A percentile compares a stretch with the other conserved stretches of the same genome.
phyloP scores from a whole-genome alignment of 2,113 vertebrate species.

The Gasterosteus aculeatus region DNA sequence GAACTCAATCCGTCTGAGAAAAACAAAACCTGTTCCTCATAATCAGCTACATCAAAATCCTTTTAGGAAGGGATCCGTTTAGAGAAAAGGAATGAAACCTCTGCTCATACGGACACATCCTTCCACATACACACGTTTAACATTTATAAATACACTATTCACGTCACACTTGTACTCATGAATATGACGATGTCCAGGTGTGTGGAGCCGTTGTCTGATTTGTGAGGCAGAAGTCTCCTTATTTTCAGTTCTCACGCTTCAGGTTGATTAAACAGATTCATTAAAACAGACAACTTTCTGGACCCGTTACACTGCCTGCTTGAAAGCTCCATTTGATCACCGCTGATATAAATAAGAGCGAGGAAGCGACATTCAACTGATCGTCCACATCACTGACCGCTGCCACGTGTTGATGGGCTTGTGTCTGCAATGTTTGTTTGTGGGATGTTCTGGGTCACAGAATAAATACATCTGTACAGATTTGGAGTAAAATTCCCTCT shows the following conservation, averaged over 20 bases:
- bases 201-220: neutral
- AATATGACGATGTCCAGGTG: neutral
- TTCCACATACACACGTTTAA: too few relatives aligned
- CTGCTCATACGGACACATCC: neutral
- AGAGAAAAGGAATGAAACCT: neutral
- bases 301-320: slow-evolving; percentile 1
- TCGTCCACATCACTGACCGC: neutral
- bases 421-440: neutral
- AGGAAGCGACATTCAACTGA: neutral
- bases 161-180: neutral
- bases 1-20: neutral
- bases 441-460: neutral
- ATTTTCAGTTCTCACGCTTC: neutral
- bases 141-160: neutral
- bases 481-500: neutral
- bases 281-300: neutral
- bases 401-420: neutral
- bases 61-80: neutral
- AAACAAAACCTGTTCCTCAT: neutral
- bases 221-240: neutral
- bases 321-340: neutral
- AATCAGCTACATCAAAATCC: neutral
- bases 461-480: neutral
- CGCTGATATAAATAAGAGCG: neutral
- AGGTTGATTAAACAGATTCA: neutral